Conservation (phyloP, 2,888 invertebrate genomes). For the Eugnorisma glareosa region DNA sequence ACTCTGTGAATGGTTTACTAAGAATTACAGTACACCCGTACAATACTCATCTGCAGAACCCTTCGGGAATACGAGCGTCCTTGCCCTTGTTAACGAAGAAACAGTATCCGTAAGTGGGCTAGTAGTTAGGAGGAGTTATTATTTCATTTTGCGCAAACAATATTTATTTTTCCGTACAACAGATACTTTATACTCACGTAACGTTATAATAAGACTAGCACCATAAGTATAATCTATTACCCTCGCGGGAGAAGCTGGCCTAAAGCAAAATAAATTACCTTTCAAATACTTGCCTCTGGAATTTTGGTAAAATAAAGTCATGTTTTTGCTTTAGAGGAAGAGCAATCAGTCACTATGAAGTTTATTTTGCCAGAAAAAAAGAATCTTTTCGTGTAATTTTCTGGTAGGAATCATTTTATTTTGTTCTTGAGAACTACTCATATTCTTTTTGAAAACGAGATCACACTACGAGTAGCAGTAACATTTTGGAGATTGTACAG, state of each 20-base stretch:
- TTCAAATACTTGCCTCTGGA: constrained; percentile 62
- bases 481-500: not conserved
- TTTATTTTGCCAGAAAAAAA: constrained; percentile 34
- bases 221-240: constrained; percentile 67
- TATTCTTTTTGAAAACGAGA: not conserved
- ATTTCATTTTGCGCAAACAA: constrained; percentile 50
- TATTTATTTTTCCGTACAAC: constrained; percentile 58
- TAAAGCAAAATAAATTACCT: constrained; percentile 69
- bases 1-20: not conserved
- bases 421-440: not conserved
- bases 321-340: constrained; percentile 55
- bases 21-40: constrained; percentile 1
- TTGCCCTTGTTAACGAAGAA: constrained; percentile 13
- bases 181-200: constrained; percentile 60
- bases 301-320: constrained; percentile 63
- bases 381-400: constrained; percentile 25
- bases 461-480: too few species aligned
- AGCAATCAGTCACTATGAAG: constrained; percentile 59
- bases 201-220: constrained; percentile 61
- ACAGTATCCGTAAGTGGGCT: constrained; percentile 9
- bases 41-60: not conserved
- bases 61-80: not conserved
- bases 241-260: constrained; percentile 61
- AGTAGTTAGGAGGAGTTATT: constrained; percentile 41
- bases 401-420: not conserved